These are phyloP conservation scores for Theristicus caerulescens DNA, from an alignment of 2,113 vertebrate species.

Conservation along the genomic window DNA sequence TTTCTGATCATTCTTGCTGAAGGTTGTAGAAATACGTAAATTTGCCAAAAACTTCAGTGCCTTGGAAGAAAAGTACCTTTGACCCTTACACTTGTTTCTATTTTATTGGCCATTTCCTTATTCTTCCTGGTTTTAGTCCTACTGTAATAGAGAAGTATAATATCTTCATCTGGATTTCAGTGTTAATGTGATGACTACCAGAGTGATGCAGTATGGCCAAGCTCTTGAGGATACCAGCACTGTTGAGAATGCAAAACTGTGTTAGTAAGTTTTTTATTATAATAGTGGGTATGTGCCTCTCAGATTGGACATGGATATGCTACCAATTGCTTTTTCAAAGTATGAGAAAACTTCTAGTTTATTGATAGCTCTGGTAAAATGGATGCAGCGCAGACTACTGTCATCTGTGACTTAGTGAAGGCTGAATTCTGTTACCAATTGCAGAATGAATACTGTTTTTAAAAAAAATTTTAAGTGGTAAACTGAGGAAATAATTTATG, in stretches of 20 bases:
- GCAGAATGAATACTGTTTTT: not conserved
- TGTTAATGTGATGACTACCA: not conserved
- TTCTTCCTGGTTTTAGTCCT: not conserved
- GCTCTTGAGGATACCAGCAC: not conserved
- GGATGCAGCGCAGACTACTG: not conserved
- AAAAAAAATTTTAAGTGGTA: rapidly evolving
- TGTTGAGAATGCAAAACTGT: not conserved
- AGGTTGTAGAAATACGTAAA: not conserved
- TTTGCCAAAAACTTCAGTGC: not conserved
- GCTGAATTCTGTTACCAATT: not conserved
- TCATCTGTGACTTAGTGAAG: not conserved
- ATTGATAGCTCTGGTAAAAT: not conserved
- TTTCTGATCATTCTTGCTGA: not conserved
- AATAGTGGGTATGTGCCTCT: not conserved
- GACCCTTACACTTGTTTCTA: not conserved
- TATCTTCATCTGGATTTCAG: not conserved
- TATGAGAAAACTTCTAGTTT: not conserved
- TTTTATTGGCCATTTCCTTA: not conserved
- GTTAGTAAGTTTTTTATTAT: not conserved
- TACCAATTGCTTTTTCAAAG: not conserved
- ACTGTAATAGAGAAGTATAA: not conserved
- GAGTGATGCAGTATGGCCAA: not conserved
- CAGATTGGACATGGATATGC: not conserved
- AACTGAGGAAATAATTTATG: not conserved
- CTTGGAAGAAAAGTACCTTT: not conserved